phyloP scores from a whole-genome alignment of 1,140 invertebrate genomes.

The Lasioglossum albipes region DNA sequence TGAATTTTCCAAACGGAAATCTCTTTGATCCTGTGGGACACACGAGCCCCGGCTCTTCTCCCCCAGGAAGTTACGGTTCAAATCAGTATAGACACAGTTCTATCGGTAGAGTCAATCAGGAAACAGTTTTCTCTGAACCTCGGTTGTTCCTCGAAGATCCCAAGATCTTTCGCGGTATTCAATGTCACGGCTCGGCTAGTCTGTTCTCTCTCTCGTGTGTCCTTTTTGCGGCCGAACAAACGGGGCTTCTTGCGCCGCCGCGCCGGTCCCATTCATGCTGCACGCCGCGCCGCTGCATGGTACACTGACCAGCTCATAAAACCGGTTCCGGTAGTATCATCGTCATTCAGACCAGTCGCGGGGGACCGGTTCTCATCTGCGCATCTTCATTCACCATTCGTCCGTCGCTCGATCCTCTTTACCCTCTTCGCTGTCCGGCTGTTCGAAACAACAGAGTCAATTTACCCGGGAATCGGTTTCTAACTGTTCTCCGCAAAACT shows the following conservation, averaged over 20 bases:
- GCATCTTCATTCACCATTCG: constrained; percentile 71
- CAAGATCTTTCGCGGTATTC: constrained; percentile 1
- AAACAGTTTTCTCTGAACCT: not conserved
- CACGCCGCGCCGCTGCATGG: constrained; percentile 59
- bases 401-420: too few species aligned
- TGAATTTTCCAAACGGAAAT: not conserved
- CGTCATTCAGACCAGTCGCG: constrained; percentile 52
- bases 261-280: constrained; percentile 70
- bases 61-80: not conserved
- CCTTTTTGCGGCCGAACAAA: constrained; percentile 37
- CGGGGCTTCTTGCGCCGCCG: constrained; percentile 25
- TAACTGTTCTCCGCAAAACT: not conserved
- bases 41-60: not conserved
- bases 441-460: not conserved
- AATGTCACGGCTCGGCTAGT: constrained; percentile 61
- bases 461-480: too few species aligned
- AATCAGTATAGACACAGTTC: not conserved
- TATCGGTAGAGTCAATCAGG: not conserved
- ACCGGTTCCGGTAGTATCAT: constrained; percentile 72
- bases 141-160: not conserved
- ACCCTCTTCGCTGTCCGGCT: not conserved
- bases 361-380: constrained; percentile 59
- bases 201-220: constrained; percentile 8
- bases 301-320: constrained; percentile 56
- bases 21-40: not conserved